Evolutionary conservation across 2,888 invertebrate species (phyloP), one percentile per base, ranked within the genome.

Genomic region (Sylvicola fuscatus): DNA sequence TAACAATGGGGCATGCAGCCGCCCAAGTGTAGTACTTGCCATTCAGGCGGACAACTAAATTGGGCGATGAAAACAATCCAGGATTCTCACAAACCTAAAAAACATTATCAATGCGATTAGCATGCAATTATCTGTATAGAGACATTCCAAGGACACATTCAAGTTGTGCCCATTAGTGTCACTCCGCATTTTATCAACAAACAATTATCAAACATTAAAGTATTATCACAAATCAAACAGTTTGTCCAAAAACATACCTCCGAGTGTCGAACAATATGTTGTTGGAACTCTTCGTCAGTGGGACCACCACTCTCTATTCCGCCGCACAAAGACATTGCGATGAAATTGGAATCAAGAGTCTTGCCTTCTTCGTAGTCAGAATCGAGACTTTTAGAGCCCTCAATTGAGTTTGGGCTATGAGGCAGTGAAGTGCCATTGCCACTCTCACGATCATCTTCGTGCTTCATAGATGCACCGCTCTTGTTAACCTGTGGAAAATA

Each of bases 381-480:
- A 56, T 83, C 83, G 14, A 82, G 54, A n/a, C 72, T 72, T 48
- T 76, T 75, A 11, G 66, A 65, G n/a, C 64, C 62, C 46, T 84
- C 87, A 39, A 83, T 75, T 41, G 87, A 87, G 48, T 83, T 81
- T 13, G 87, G 87, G 34, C 92, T 92, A 54, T 92, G 90, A 7
- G 93, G 87, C 46, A 95, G 62, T 35, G 93, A 93, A 28, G 89
- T 84, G 30, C 95, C 95, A 57, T 90, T 90, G 42, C 95, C 95
- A 40, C 92, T 92, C 61, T 95, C 93, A 44, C 81, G 79, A 64
- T 95, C 95, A 55, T 87, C 87, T 46, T 92, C 90, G 41, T 79
- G 35, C 21, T 7, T 40, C 28, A 38, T 27, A n/a, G 37, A 34
- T 13, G 39, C 21, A 4, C 40, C 35, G n/a, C 43, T 42, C 27